These are phyloP conservation scores for Heliconius cydno DNA, from an alignment of 2,888 invertebrate species.

Conservation along the genomic window DNA sequence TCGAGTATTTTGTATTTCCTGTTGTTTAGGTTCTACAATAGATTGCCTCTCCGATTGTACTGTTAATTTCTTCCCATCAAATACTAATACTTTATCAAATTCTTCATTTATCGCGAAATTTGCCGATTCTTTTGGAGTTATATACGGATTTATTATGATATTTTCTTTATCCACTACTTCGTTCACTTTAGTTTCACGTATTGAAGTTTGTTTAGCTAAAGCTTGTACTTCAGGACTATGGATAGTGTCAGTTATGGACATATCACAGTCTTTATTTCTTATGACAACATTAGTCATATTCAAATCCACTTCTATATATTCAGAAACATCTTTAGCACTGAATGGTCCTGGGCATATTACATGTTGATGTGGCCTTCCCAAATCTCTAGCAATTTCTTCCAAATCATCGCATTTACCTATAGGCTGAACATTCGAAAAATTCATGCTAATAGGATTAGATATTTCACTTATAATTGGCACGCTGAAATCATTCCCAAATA, in stretches of 20 bases:
- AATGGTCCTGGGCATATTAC: conserved; percentile 55
- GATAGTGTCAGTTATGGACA: conserved; percentile 75
- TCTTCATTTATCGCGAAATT: conserved; percentile 67
- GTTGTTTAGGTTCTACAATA: conserved; percentile 41
- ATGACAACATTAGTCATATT: conserved; percentile 62
- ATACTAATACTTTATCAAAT: conserved; percentile 67
- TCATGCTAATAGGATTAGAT: conserved; percentile 64
- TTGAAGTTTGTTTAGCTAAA: conserved; percentile 53
- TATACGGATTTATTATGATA: conserved; percentile 69
- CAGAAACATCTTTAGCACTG: conserved; percentile 57
- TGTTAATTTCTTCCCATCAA: conserved; percentile 70
- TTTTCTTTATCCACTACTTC: conserved; percentile 72
- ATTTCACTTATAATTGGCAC: conserved; percentile 58
- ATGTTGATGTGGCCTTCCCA: conserved; percentile 53
- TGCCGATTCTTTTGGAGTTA: conserved; percentile 58
- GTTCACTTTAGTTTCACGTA: conserved; percentile 52
- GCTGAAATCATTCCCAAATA: conserved; percentile 65
- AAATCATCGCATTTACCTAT: conserved; percentile 64
- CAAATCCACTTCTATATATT: conserved; percentile 72
- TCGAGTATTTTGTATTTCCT: background rate
- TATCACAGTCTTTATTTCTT: conserved; percentile 63
- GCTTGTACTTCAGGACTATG: conserved; percentile 65
- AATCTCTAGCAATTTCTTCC: conserved; percentile 68
- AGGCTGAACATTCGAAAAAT: conserved; percentile 66
- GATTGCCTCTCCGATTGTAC: conserved; percentile 56